phyloP scores from a whole-genome alignment of 2,113 vertebrate species.

The Leucopsar rothschildi region DNA sequence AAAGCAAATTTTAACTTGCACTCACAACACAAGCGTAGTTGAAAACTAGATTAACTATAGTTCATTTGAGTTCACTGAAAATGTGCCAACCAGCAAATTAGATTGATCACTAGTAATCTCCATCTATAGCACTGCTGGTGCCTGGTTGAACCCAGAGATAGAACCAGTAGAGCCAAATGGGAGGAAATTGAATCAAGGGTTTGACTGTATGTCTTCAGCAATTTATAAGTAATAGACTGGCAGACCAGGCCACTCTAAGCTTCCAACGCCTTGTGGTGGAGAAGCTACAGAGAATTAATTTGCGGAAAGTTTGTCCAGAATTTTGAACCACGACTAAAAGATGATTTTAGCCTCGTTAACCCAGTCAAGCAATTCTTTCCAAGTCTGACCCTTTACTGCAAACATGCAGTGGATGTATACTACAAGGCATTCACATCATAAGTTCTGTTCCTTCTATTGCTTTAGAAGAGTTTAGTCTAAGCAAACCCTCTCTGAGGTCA shows the following conservation, averaged over 20 bases:
- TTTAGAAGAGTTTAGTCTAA: not conserved
- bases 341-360: not conserved
- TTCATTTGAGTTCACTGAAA: not conserved
- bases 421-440: not conserved
- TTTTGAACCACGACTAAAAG: not conserved
- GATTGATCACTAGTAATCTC: not conserved
- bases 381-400: not conserved
- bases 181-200: not conserved
- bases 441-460: not conserved
- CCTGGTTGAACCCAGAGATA: not conserved
- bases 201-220: not conserved
- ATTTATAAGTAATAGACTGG: not conserved
- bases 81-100: not conserved
- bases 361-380: not conserved
- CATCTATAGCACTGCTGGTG: not conserved
- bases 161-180: not conserved
- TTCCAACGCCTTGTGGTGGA: not conserved
- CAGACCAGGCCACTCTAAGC: not conserved
- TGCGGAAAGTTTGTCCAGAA: not conserved
- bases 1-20: not conserved
- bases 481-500: not conserved
- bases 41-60: slow-evolving; percentile 8
- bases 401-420: not conserved
- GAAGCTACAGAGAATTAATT: not conserved
- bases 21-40: not conserved